Percentiles rank a stretch among this genome's conserved stretches.
phyloP scores from a whole-genome alignment of 2,888 invertebrate species.

The Pediacus dermestoides region DNA sequence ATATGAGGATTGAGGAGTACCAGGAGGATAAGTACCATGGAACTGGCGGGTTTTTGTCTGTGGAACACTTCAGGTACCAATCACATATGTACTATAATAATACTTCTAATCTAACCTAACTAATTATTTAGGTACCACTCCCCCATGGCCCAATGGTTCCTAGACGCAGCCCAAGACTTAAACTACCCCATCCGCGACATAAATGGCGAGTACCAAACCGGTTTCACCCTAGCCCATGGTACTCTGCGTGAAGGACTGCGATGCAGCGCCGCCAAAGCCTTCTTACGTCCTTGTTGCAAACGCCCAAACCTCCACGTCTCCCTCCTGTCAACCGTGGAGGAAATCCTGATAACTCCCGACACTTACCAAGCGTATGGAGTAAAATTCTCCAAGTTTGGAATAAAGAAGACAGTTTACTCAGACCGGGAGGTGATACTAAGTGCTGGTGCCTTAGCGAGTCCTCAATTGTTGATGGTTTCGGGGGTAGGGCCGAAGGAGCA shows the following conservation, averaged over 20 bases:
- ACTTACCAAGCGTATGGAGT: slow-evolving; percentile 63
- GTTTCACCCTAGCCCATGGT: slow-evolving; percentile 73
- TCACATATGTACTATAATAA: slow-evolving; percentile 8
- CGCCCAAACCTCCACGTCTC: slow-evolving; percentile 69
- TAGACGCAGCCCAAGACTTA: slow-evolving; percentile 66
- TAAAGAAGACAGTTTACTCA: slow-evolving; percentile 54
- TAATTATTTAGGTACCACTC: slow-evolving; percentile 56
- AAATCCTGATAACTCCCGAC: slow-evolving; percentile 60
- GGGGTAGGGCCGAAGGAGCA: slow-evolving; percentile 72
- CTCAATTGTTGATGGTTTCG: slow-evolving; percentile 79
- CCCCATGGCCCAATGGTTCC: slow-evolving; percentile 64
- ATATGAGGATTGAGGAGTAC: slow-evolving; percentile 65
- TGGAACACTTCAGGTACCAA: slow-evolving; percentile 69
- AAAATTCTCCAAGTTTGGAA: slow-evolving; percentile 58
- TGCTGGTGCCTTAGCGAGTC: slow-evolving; percentile 79
- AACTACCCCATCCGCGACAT: slow-evolving; percentile 69
- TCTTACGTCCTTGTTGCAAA: slow-evolving; percentile 56
- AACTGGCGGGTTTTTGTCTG: slow-evolving; percentile 66
- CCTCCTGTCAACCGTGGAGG: slow-evolving; percentile 50
- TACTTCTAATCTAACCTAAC: slow-evolving; percentile 1
- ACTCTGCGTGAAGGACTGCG: slow-evolving; percentile 74
- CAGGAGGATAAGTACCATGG: slow-evolving; percentile 63
- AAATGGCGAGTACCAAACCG: slow-evolving; percentile 76
- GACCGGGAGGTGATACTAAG: slow-evolving; percentile 78
- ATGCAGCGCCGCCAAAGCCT: slow-evolving; percentile 82